Percentiles rank a stretch among this genome's conserved stretches.
These are phyloP conservation scores for Haemorhous mexicanus DNA, from an alignment of 2,113 vertebrate species.

Conservation along the genomic window DNA sequence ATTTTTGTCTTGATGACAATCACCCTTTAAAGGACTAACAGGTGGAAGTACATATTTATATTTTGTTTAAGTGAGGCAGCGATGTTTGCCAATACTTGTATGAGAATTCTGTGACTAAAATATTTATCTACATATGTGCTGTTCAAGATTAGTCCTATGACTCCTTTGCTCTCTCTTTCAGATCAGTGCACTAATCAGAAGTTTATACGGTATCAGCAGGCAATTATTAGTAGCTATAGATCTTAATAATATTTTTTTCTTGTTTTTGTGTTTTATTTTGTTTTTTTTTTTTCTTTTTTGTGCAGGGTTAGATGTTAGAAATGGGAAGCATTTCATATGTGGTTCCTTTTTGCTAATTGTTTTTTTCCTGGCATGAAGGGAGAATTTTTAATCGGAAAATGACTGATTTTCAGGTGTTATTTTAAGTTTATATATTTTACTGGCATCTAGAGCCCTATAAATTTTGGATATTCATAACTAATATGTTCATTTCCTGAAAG, in stretches of 20 bases:
- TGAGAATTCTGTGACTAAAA: background rate
- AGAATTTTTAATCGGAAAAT: background rate
- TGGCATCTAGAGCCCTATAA: background rate
- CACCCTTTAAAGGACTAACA: background rate
- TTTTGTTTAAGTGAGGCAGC: background rate
- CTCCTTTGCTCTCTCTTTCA: background rate
- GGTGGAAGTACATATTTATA: background rate
- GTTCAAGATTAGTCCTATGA: background rate
- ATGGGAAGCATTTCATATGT: background rate
- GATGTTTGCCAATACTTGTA: background rate
- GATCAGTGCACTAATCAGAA: background rate
- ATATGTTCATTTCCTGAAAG: background rate
- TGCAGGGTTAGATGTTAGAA: too few relatives aligned
- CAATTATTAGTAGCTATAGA: background rate
- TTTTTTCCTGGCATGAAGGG: background rate
- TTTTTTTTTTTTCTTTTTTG: background rate
- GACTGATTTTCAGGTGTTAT: background rate
- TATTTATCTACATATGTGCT: background rate
- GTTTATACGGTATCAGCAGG: background rate
- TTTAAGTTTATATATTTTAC: background rate
- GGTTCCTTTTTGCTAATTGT: background rate
- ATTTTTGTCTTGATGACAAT: background rate
- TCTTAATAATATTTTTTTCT: background rate
- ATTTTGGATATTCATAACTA: background rate
- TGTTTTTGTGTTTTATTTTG: background rate